phyloP scores from a whole-genome alignment of 2,888 invertebrate genomes.

The Eilema sororculum region DNA sequence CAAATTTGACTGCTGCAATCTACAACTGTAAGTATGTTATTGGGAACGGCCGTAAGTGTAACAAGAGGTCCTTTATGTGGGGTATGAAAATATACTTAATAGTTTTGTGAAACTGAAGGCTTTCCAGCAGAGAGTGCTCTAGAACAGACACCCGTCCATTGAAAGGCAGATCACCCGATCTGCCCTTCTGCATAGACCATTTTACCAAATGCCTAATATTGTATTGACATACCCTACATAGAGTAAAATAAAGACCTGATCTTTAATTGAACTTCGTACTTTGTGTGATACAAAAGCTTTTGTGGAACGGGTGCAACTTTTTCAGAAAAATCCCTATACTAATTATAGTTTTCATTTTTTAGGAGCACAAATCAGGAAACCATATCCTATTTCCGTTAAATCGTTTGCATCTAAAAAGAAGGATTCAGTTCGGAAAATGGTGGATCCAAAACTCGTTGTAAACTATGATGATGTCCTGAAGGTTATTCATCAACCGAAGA shows the following conservation, averaged over 20 bases:
- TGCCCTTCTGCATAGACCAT: too few relatives aligned
- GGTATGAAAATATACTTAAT: neutral
- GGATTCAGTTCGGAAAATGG: constrained; percentile 60
- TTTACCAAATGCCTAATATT: neutral
- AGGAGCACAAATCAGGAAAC: constrained; percentile 5
- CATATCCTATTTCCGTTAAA: constrained; percentile 24
- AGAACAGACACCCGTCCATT: too few relatives aligned
- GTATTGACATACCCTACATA: neutral
- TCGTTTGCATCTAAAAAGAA: constrained; percentile 35
- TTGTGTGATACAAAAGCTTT: neutral
- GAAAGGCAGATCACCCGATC: too few relatives aligned
- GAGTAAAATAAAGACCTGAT: neutral
- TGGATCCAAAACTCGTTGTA: constrained; percentile 72
- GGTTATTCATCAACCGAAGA: constrained; percentile 73
- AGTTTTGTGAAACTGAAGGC: neutral
- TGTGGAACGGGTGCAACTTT: neutral
- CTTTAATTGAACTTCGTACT: neutral
- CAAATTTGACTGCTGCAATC: too few relatives aligned
- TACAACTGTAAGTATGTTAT: too few relatives aligned
- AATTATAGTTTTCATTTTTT: neutral
- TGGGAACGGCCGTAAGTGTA: too few relatives aligned
- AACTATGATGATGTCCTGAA: constrained; percentile 79
- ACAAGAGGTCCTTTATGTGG: neutral
- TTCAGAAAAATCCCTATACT: neutral
- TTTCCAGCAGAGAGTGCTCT: too few relatives aligned